Conservation (phyloP, 1,140 invertebrate species). For the Papilio helenus region DNA sequence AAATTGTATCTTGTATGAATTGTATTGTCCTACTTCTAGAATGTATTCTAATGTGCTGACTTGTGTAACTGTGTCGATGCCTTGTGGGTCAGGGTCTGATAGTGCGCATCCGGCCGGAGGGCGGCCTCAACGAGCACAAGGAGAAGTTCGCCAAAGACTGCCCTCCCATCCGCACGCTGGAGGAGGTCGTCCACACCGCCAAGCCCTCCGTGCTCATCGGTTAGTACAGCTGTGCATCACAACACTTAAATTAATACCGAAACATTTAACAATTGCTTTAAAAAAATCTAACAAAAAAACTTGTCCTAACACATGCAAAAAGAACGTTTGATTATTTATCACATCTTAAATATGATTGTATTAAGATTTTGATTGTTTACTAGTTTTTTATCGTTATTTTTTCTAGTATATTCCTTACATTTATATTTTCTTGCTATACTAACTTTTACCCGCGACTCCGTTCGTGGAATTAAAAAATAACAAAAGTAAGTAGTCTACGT, state of each 20-base stretch:
- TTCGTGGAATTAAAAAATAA: too few species aligned
- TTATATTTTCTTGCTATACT: too few species aligned
- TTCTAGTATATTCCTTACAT: too few species aligned
- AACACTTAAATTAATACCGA: not conserved
- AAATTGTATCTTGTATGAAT: not conserved
- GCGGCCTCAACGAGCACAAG: constrained; percentile 91
- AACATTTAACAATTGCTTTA: too few species aligned
- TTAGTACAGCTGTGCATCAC: constrained; percentile 59
- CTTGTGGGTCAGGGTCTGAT: constrained; percentile 87
- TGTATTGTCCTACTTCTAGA: not conserved
- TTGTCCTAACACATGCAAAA: too few species aligned
- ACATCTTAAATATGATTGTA: too few species aligned
- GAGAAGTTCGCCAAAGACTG: constrained; percentile 89
- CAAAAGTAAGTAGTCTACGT: too few species aligned
- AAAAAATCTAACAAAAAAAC: too few species aligned
- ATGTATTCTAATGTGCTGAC: not conserved
- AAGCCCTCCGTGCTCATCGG: constrained; percentile 95
- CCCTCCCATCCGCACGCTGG: constrained; percentile 87
- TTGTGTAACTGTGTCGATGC: not conserved
- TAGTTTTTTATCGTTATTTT: too few species aligned
- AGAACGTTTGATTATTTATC: too few species aligned
- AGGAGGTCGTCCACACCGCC: constrained; percentile 89
- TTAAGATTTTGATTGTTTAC: too few species aligned
- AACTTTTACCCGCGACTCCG: too few species aligned
- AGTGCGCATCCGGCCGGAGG: constrained; percentile 89